Base-by-base conservation (phyloP, 2,888 invertebrate species). In the Apamea sordens region DNA sequence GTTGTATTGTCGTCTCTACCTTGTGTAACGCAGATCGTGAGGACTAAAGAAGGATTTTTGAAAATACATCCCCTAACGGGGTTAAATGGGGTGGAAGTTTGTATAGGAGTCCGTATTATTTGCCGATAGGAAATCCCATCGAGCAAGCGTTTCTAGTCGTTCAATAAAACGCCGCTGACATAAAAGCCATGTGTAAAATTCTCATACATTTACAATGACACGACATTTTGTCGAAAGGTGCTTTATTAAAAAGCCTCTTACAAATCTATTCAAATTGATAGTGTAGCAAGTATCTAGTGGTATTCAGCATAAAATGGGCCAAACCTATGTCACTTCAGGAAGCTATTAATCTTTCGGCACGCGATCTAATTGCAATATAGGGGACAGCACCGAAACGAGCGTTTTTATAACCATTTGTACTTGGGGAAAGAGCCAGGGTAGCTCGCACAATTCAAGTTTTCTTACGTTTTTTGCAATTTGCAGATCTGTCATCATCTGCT, bases 331-430 rank as follows among this genome's bases (percentile, higher is more conserved):
- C 90, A 86, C 90, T 87, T 86, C 86, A 85, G 82, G 80, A 88
- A 79, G 59, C 83, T 89, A 91, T 91, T 91, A 91, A 91, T 91
- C 90, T 91, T 89, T 73, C 76, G 79, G 84, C 90, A 91, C 90
- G 90, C 90, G 87, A 90, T 88, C 82, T 85, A 85, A 89, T 90
- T 90, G 88, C 89, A 85, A 89, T 91, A 86, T 89, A 79, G 77
- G 87, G 84, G 77, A 77, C 75, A 81, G 82, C 84, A 36, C 63
- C 79, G 75, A 84, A 86, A 83, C 79, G 47, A 84, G 85, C 86
- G 84, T 78, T 83, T 80, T 76, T 63, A 24, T 61, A 56, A 28
- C 61, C 44, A 71, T 82, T 71, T 61, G 65, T 82, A 82, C 61
- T 65, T 65, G 44, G 44, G 10, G 10, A 10, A 44, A 44, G 44